phyloP scores from a whole-genome alignment of 2,888 invertebrate species.

The Neuroscelio doddi region DNA sequence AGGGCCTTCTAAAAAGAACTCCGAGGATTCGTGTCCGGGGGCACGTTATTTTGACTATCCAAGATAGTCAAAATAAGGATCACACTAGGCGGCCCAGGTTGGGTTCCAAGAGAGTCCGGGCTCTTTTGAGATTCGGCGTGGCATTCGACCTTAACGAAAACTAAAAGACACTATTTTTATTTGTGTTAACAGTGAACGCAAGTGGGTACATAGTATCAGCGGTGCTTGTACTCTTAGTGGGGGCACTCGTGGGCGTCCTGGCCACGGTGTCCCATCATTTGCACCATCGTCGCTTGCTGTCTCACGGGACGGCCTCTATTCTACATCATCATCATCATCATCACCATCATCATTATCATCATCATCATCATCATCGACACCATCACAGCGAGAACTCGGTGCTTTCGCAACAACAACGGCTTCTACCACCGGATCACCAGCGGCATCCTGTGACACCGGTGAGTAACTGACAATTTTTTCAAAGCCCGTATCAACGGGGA shows the following conservation, averaged over 20 bases:
- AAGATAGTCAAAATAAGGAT: too few relatives aligned
- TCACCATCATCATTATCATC: conserved; percentile 54
- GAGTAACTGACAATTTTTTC: conserved; percentile 54
- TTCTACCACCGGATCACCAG: conserved; percentile 61
- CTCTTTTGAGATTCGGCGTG: too few relatives aligned
- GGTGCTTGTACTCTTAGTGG: conserved; percentile 65
- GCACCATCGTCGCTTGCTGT: conserved; percentile 73
- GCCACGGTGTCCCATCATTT: conserved; percentile 70
- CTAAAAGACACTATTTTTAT: too few relatives aligned
- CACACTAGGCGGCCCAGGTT: too few relatives aligned
- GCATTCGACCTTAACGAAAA: too few relatives aligned
- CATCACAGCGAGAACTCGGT: conserved; percentile 55
- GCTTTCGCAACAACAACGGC: conserved; percentile 56
- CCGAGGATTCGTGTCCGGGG: too few relatives aligned
- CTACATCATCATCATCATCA: conserved; percentile 61
- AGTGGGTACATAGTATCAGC: conserved; percentile 67
- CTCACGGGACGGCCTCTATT: conserved; percentile 74
- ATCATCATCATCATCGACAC: too few relatives aligned
- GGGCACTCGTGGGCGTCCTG: conserved; percentile 71
- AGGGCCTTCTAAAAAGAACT: too few relatives aligned
- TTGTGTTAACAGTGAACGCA: conserved; percentile 57
- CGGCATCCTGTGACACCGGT: conserved; percentile 65
- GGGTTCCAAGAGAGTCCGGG: too few relatives aligned
- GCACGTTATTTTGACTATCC: too few relatives aligned
- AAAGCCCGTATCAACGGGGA: too few relatives aligned